phyloP scores from a whole-genome alignment of 2,797 vertebrate species.

The Lutjanus campechanus region DNA sequence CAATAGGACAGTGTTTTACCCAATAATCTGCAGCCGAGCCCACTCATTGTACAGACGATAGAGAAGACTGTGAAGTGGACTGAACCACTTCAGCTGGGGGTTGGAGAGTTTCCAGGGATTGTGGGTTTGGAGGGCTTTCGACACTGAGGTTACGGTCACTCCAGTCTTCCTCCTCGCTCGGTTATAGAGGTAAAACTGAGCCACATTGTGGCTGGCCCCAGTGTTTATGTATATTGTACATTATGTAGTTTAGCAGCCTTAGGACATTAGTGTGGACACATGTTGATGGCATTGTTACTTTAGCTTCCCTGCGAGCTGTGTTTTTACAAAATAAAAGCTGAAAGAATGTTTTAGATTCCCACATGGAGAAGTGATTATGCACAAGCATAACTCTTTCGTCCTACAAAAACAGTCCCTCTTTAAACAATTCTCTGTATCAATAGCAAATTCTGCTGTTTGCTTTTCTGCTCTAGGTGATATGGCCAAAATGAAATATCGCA shows the following conservation, averaged over 20 bases:
- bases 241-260: slow-evolving; percentile 48
- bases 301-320: not conserved
- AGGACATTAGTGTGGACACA: slow-evolving; percentile 44
- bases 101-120: slow-evolving; percentile 75
- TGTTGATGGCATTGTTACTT: slow-evolving; percentile 28
- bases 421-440: not conserved
- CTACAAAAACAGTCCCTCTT: not conserved
- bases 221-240: slow-evolving; percentile 57
- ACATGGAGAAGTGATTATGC: slow-evolving; percentile 1
- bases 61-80: slow-evolving; percentile 65
- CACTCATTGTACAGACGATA: slow-evolving; percentile 55
- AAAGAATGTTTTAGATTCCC: slow-evolving; percentile 10
- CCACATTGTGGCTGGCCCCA: slow-evolving; percentile 75
- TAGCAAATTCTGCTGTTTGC: not conserved
- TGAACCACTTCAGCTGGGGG: slow-evolving; percentile 48
- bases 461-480: not conserved
- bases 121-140: slow-evolving; percentile 81
- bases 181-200: slow-evolving; percentile 72
- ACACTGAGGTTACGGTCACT: slow-evolving; percentile 82
- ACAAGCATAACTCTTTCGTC: not conserved
- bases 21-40: slow-evolving; percentile 46
- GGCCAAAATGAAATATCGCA: no score
- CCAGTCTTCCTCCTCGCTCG: slow-evolving; percentile 65
- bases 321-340: slow-evolving; percentile 30
- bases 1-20: slow-evolving; percentile 67